A percentile compares a stretch with the other conserved stretches of the same genome.
Conservation (phyloP, 2,113 vertebrate genomes). For the Larimichthys crocea region DNA sequence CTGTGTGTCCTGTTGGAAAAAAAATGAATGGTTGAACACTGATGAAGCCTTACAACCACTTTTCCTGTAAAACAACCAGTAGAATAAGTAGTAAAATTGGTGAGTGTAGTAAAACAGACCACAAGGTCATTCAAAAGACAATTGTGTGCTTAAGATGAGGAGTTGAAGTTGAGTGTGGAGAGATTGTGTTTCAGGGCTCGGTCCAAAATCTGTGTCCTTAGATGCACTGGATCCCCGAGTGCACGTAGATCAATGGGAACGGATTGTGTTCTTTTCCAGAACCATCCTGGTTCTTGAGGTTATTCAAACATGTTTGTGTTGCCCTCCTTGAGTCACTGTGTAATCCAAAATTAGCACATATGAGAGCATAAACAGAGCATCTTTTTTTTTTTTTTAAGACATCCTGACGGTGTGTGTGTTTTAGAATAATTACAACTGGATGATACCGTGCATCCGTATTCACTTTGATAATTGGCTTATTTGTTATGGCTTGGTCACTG, state of each 20-base stretch:
- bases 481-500: conserved; percentile 55
- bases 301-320: conserved; percentile 60
- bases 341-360: conserved; percentile 54
- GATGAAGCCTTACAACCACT: conserved; percentile 63
- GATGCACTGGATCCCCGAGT: conserved; percentile 73
- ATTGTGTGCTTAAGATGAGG: conserved; percentile 80
- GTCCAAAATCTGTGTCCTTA: conserved; percentile 82
- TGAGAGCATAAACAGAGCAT: conserved; percentile 27
- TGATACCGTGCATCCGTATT: conserved; percentile 14
- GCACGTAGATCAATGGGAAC: conserved; percentile 69
- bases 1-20: conserved; percentile 60
- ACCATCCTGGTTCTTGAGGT: conserved; percentile 64
- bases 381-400: conserved; percentile 2
- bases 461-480: conserved; percentile 42
- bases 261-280: conserved; percentile 64
- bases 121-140: conserved; percentile 86
- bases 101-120: conserved; percentile 79
- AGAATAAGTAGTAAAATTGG: conserved; percentile 76
- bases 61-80: conserved; percentile 75
- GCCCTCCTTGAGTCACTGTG: conserved; percentile 20
- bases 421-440: conserved; percentile 20
- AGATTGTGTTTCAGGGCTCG: conserved; percentile 80
- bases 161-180: conserved; percentile 75
- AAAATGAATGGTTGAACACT: conserved; percentile 46
- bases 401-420: conserved; percentile 2